A percentile compares a stretch with the other conserved stretches of the same genome.
phyloP scores from a whole-genome alignment of 2,113 vertebrate species.

The Heptranchias perlo region DNA sequence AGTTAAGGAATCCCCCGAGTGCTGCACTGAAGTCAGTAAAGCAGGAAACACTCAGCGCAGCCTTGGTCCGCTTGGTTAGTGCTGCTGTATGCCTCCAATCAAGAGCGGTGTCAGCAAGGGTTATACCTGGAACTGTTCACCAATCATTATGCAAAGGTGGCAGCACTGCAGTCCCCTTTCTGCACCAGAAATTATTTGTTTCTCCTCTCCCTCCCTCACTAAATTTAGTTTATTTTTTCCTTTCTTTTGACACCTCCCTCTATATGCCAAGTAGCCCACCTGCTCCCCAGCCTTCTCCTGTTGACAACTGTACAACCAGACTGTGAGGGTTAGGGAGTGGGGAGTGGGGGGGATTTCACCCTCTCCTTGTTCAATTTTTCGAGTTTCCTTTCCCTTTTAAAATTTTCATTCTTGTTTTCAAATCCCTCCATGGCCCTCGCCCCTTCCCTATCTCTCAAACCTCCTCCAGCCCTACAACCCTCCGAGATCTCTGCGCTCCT shows the following conservation, averaged over 20 bases:
- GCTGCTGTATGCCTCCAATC: neutral
- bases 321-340: too few relatives aligned
- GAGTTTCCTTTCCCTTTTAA: neutral
- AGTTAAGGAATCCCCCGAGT: neutral
- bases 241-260: neutral
- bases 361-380: neutral
- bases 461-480: too few relatives aligned
- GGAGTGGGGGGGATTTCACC: neutral
- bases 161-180: too few relatives aligned
- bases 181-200: neutral
- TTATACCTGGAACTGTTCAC: neutral
- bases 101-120: conserved; percentile 10
- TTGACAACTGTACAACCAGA: neutral
- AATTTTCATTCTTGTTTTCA: too few relatives aligned
- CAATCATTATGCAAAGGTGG: neutral
- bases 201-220: neutral
- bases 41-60: neutral
- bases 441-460: too few relatives aligned
- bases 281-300: neutral
- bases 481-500: too few relatives aligned
- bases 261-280: neutral
- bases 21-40: neutral
- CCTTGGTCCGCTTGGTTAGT: neutral
- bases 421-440: too few relatives aligned
- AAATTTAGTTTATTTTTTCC: neutral